Conservation (phyloP, 2,797 vertebrate genomes). For the Chaenodraco wilsoni region DNA sequence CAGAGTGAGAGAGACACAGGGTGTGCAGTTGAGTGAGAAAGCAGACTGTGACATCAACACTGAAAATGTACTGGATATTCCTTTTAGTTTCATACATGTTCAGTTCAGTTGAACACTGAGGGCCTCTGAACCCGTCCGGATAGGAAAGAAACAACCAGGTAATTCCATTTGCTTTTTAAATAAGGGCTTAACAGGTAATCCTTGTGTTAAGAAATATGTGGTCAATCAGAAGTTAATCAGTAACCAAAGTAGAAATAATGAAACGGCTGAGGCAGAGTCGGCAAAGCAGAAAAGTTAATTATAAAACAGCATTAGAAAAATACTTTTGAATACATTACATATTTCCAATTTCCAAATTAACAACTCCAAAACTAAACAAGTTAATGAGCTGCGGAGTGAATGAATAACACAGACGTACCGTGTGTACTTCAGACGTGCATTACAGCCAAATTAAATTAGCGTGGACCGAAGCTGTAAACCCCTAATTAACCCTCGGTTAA, state of each 20-base stretch:
- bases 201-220: no score
- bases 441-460: conserved; percentile 32
- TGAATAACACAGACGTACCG: background rate
- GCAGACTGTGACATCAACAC: no score
- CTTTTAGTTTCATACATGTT: background rate
- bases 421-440: conserved; percentile 1
- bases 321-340: conserved; percentile 2
- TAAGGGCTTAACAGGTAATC: no score
- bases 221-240: background rate
- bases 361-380: background rate
- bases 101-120: background rate
- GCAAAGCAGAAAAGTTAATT: conserved; percentile 30
- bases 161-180: no score
- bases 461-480: conserved; percentile 16
- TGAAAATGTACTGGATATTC: background rate
- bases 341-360: background rate
- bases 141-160: no score
- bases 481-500: conserved; percentile 45
- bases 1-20: no score
- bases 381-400: background rate
- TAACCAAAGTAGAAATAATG: background rate
- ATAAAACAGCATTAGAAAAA: background rate
- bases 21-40: no score
- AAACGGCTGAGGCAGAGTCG: background rate
- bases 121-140: no score